Base-by-base conservation (phyloP, 2,888 invertebrate genomes). In the Netelia virgata region DNA sequence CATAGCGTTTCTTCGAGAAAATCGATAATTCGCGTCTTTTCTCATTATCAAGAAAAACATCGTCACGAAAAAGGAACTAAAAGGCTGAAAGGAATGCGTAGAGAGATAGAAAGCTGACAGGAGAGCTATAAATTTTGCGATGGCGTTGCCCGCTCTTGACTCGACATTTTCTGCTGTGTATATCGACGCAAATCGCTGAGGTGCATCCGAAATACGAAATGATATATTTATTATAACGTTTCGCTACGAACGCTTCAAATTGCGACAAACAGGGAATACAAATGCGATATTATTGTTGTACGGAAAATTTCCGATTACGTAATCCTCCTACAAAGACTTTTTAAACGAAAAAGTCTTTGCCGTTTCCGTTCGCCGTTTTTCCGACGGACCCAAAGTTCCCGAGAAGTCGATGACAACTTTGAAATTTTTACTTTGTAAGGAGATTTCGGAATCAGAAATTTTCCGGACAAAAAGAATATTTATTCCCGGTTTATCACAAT, bases 21-120 rank as follows among this genome's bases (percentile, higher is more conserved):
- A 59, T 69, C 64, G 64, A 75, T 66, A 66, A 50, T 77, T 16
- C 53, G 11, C 75, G 50, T 77, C 76, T 68, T 69, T 69, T 77
- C 69, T 59, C 61, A n/a, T 77, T 77, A 77, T 69, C 69, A 69
- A 77, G 23, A 61, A 77, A 77, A 77, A 69, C 61, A 77, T 77
- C 77, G 18, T 16, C 50, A 0, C 41, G 59, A 50, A 64, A 41
- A 20, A 43, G 41, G 47, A 16, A 23, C 14, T 28, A 20, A 78
- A 50, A 70, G 53, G 55, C 41, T 70, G n/a, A 70, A 16, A 66
- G 55, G 41, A 57, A 66, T n/a, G n/a, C n/a, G n/a, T n/a, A n/a
- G 53, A 55, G 55, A 69, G 18, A 59, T 28, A 55, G 20, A 79
- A 64, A 70, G 20, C 61, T 63, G 78, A 55, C 70, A 36, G 53